Evolutionary conservation across 2,113 vertebrate species (phyloP).

Genomic region (Psammodynastes pulverulentus): DNA sequence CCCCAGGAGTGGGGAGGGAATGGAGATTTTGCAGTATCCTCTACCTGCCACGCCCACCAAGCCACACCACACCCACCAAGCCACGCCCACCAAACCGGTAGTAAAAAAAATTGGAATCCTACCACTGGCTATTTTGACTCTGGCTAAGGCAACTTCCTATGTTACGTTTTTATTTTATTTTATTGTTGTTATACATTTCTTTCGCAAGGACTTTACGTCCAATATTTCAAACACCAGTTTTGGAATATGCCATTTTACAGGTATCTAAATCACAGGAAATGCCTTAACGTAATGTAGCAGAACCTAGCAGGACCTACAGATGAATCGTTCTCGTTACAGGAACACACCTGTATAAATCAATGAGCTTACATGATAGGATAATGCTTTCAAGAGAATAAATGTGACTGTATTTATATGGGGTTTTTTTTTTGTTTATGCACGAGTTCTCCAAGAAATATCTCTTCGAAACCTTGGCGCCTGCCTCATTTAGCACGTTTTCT

Average conservation of each 20-base stretch:
- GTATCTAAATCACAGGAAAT: background rate
- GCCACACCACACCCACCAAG: too few relatives aligned
- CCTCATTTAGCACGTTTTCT: background rate
- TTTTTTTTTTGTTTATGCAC: background rate
- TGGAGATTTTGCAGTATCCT: too few relatives aligned
- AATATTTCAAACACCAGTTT: background rate
- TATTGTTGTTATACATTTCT: background rate
- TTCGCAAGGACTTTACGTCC: background rate
- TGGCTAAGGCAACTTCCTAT: background rate
- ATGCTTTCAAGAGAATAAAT: background rate
- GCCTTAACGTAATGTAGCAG: background rate
- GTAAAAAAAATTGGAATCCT: too few relatives aligned
- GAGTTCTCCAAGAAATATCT: slow-evolving; percentile 7
- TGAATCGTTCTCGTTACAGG: background rate
- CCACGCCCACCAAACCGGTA: too few relatives aligned
- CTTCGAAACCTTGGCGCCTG: slow-evolving; percentile 9
- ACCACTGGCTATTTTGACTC: too few relatives aligned
- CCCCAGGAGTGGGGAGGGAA: too few relatives aligned
- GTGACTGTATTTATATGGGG: background rate
- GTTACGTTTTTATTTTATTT: background rate
- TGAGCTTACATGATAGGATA: slow-evolving; percentile 8
- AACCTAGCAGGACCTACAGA: background rate
- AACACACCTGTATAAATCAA: background rate
- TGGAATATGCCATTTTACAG: background rate
- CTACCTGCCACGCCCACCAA: too few relatives aligned